Percentiles rank a stretch among this genome's conserved stretches.
These are phyloP conservation scores for Drosophila kikkawai DNA, from an alignment of 1,140 invertebrate genomes.

Conservation along the genomic window DNA sequence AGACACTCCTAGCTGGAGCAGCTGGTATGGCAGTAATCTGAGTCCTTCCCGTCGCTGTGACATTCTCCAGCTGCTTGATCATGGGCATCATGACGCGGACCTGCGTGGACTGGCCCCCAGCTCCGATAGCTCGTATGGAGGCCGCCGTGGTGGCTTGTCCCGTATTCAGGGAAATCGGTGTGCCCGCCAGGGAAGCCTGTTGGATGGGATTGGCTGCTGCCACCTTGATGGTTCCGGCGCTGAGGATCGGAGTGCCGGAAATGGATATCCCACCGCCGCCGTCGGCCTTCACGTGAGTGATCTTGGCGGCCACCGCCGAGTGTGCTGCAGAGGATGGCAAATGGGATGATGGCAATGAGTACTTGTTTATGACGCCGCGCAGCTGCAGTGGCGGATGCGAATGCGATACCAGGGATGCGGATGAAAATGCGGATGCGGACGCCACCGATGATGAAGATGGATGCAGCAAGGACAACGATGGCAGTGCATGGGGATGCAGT, in stretches of 20 bases:
- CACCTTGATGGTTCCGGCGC: constrained; percentile 76
- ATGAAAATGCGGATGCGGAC: constrained; percentile 15
- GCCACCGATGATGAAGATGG: constrained; percentile 47
- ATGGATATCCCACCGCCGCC: constrained; percentile 64
- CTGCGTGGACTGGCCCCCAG: constrained; percentile 78
- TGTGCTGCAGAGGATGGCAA: constrained; percentile 72
- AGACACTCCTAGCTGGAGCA: constrained; percentile 69
- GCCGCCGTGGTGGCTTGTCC: constrained; percentile 68
- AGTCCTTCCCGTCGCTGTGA: constrained; percentile 72
- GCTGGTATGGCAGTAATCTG: constrained; percentile 83
- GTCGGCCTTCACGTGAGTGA: constrained; percentile 77
- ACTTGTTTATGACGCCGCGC: constrained; percentile 71
- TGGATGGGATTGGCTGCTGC: constrained; percentile 59
- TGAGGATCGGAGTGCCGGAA: constrained; percentile 67
- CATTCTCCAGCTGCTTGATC: constrained; percentile 82
- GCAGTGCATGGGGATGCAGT: constrained; percentile 45
- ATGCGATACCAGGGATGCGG: constrained; percentile 54
- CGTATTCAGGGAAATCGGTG: constrained; percentile 68
- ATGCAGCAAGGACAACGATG: constrained; percentile 57
- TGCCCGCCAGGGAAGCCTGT: constrained; percentile 60
- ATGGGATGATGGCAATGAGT: constrained; percentile 67
- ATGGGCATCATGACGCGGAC: constrained; percentile 84
- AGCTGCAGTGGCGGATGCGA: constrained; percentile 65
- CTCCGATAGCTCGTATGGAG: constrained; percentile 73
- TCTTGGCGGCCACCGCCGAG: constrained; percentile 77